phyloP scores from a whole-genome alignment of 2,113 vertebrate genomes.

The Euleptes europaea region DNA sequence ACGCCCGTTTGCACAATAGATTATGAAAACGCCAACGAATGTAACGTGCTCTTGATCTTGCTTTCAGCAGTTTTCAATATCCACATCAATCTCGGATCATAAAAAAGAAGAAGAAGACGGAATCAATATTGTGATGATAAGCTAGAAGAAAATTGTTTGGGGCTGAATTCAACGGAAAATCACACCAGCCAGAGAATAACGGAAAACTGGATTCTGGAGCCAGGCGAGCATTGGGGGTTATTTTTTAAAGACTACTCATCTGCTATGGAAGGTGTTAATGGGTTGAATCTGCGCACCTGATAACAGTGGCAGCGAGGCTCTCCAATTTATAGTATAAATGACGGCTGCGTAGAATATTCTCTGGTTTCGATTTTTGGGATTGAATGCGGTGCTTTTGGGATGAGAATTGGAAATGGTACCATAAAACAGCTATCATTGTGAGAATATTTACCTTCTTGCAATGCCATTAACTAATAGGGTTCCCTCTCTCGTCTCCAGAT shows the following conservation, averaged over 20 bases:
- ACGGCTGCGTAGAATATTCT: background rate
- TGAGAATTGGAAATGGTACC: background rate
- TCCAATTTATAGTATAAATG: background rate
- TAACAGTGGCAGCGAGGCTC: background rate
- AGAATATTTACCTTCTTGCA: background rate
- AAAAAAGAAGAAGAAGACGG: conserved; percentile 40
- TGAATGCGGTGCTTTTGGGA: background rate
- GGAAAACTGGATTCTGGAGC: conserved; percentile 33
- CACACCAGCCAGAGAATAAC: conserved; percentile 32
- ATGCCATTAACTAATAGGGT: background rate
- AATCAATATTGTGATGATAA: conserved; percentile 70
- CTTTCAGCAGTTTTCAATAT: conserved; percentile 60
- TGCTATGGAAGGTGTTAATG: background rate
- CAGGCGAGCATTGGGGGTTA: conserved; percentile 4
- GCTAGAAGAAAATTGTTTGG: conserved; percentile 61
- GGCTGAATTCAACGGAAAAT: conserved; percentile 44
- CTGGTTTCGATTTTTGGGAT: background rate
- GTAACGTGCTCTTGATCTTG: conserved; percentile 53
- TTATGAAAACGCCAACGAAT: conserved; percentile 43
- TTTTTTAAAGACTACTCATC: background rate
- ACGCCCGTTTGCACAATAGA: conserved; percentile 38
- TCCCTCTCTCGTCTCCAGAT: background rate
- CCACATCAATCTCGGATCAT: conserved; percentile 60
- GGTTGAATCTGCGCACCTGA: background rate
- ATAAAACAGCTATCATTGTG: background rate